A percentile compares a stretch with the other conserved stretches of the same genome.
Evolutionary conservation across 2,888 invertebrate species (phyloP).

Genomic region (Hyposoter didymator): DNA sequence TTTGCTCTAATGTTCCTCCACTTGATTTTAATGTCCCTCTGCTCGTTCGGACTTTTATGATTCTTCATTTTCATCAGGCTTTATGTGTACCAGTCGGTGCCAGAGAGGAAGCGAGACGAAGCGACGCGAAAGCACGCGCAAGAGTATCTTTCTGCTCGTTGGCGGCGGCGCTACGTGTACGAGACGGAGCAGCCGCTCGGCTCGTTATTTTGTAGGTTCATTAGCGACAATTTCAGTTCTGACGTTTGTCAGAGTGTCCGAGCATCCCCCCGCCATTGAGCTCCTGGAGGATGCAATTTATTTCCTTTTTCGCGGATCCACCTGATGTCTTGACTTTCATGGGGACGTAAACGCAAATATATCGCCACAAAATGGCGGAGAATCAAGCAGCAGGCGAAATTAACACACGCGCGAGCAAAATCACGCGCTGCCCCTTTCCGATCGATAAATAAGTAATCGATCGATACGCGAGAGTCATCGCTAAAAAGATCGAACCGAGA

Average conservation of each 20-base stretch:
- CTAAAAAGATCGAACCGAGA: background rate
- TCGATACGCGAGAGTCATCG: background rate
- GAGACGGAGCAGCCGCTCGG: background rate
- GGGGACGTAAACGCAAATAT: background rate
- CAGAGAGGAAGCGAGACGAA: slow-evolving; percentile 3
- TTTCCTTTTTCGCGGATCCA: background rate
- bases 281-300: background rate
- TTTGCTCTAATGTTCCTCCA: slow-evolving; percentile 75
- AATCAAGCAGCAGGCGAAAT: background rate
- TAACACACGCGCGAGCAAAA: background rate
- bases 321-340: slow-evolving; percentile 21
- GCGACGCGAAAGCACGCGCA: background rate
- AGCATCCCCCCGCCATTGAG: background rate
- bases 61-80: slow-evolving; percentile 78
- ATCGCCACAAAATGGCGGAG: background rate
- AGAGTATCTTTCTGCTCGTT: background rate
- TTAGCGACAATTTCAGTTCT: slow-evolving; percentile 70
- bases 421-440: background rate
- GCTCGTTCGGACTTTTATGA: slow-evolving; percentile 76
- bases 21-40: slow-evolving; percentile 79
- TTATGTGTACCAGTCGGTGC: slow-evolving; percentile 70
- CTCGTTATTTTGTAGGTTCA: slow-evolving; percentile 70
- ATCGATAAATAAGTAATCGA: background rate
- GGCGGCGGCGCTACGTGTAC: too few species aligned
- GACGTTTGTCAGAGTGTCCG: slow-evolving; percentile 59